These are phyloP conservation scores for Vandiemenella viatica DNA, from an alignment of 2,888 invertebrate genomes.

Conservation along the genomic window DNA sequence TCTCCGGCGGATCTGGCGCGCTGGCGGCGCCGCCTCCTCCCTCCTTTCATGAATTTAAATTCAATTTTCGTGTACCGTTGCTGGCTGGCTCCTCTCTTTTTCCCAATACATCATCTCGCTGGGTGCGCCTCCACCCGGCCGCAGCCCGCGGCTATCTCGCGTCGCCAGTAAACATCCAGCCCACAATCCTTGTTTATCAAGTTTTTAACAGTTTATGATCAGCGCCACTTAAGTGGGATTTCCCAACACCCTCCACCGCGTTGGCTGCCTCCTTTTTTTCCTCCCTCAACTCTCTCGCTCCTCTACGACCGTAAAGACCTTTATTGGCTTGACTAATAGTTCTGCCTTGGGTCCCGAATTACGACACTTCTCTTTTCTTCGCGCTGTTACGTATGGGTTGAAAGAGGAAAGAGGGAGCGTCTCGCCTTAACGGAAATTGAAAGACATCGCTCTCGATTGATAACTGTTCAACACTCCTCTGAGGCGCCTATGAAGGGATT, in stretches of 20 bases:
- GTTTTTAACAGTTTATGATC: not conserved
- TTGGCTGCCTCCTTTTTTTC: conserved; percentile 1
- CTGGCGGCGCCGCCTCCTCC: not conserved
- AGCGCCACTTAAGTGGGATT: too few relatives aligned
- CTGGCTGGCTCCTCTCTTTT: conserved; percentile 6
- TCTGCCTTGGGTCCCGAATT: too few relatives aligned
- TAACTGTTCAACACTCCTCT: too few relatives aligned
- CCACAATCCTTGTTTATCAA: not conserved
- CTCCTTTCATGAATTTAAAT: conserved; percentile 16
- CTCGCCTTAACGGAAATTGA: too few relatives aligned
- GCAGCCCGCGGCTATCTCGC: not conserved
- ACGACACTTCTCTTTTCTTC: too few relatives aligned
- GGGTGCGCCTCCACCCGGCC: not conserved
- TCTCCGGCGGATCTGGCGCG: not conserved
- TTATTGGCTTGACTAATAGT: not conserved
- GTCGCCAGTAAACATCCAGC: not conserved
- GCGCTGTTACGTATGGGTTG: too few relatives aligned
- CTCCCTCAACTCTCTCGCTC: conserved; percentile 2
- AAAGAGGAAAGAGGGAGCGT: too few relatives aligned
- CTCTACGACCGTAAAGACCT: not conserved
- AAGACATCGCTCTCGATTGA: too few relatives aligned
- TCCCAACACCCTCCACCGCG: too few relatives aligned
- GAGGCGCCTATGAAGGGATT: too few relatives aligned
- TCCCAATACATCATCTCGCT: conserved; percentile 15
- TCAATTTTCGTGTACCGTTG: conserved; percentile 15